These are phyloP conservation scores for Sericinus montela DNA, from an alignment of 2,888 invertebrate genomes.

Conservation along the genomic window DNA sequence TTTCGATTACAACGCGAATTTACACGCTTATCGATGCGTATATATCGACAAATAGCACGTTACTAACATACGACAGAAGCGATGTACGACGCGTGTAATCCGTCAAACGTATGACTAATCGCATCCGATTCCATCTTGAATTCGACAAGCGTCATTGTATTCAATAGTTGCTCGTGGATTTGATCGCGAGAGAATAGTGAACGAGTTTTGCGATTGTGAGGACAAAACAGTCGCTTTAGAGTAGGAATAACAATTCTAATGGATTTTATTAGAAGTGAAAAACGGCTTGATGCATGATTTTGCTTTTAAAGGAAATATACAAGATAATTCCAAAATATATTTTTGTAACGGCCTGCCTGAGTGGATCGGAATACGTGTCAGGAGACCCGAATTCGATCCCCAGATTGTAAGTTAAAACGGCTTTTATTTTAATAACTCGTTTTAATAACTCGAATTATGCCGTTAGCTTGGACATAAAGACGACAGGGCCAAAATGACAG, in stretches of 20 bases:
- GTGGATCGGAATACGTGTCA: too few species aligned
- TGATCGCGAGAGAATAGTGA: conserved; percentile 15
- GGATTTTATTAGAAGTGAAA: conserved; percentile 4
- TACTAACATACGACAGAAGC: neutral
- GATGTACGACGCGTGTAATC: neutral
- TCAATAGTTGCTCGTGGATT: conserved; percentile 17
- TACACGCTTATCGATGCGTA: neutral
- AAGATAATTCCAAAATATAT: too few species aligned
- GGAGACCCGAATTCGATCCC: too few species aligned
- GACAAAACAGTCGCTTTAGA: conserved; percentile 17
- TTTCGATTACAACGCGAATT: neutral
- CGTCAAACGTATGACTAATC: neutral
- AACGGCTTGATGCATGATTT: neutral
- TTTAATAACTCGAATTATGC: too few species aligned
- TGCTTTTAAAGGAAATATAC: too few species aligned
- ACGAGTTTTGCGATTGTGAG: conserved; percentile 12
- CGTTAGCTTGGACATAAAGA: too few species aligned
- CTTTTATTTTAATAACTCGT: too few species aligned
- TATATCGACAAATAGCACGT: neutral
- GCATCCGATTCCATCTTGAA: conserved; percentile 10
- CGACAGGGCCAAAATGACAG: too few species aligned
- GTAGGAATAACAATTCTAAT: conserved; percentile 18
- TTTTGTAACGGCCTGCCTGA: too few species aligned
- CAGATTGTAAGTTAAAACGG: too few species aligned
- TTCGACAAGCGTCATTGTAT: conserved; percentile 18